Evolutionary conservation across 2,797 vertebrate species (phyloP), one percentile per base, ranked within the genome.

Genomic region (Gymnoscopelus microlampas): DNA sequence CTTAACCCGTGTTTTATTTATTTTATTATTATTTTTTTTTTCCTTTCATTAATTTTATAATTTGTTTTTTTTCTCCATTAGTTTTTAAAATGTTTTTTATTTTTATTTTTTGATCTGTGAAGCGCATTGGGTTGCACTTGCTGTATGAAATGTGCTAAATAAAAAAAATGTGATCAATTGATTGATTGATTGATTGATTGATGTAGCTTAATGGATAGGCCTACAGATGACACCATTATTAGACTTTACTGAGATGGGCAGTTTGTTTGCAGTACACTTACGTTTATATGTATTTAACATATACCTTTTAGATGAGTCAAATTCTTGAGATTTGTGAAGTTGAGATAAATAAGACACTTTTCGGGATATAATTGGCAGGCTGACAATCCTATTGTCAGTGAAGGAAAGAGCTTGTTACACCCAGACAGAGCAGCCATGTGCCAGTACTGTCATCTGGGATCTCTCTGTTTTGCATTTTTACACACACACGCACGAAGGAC

Each of bases 401-500:
- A 26, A 6, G 58, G 60, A 70, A 63, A 58, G 62, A 65, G 58
- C 60, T 59, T 57, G 32, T 71, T 70, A 60, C 39, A 26, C 5
- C 15, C 63, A 76, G 60, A 70, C 29, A 19, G 53, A 61, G 24
- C 50, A 67, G 12, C 63, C 14, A 66, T 53, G 26, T 68, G 79
- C 76, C 77, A 81, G 59, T 19, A 70, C 61, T 49, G 44, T 76
- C 73, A 77, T 85, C 71, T 70, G 76, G 66, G 59, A 53, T 74
- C 74, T 49, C 56, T 69, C 67, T 63, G 44, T 44, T 66, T 50
- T 63, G 47, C 50, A 13, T 14, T 71, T 39, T 23, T 7, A 7
- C 14, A 9, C 50, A 39, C 23, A 44, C 50, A 49, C 19, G 7
- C 47, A 63, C 2, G 3, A 35, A 35, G 5, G 39, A 2, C 26